Base-by-base conservation (phyloP, 1,140 invertebrate genomes). In the Zaprionus camerounensis region DNA sequence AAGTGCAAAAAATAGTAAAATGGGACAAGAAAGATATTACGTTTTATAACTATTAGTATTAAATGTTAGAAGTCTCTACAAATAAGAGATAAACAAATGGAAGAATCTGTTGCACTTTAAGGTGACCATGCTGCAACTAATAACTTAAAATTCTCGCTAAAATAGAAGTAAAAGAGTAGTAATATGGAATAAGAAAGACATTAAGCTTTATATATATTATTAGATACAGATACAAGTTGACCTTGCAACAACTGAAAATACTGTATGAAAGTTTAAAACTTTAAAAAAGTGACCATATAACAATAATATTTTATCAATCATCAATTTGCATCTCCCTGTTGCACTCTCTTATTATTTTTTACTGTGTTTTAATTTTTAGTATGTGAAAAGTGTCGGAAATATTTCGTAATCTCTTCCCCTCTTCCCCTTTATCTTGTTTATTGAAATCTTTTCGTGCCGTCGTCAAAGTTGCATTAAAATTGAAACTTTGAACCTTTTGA, bases 401-500 rank as follows among this genome's bases (percentile, higher is more conserved):
- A 22, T 59, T n/a, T 34, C 9, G 56, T 41, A 15, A 15, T 38
- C n/a, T 44, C n/a, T n/a, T 44, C 6, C n/a, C 34, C 3, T 15
- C 11, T 36, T 12, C 12, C 34, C 11, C 44, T 55, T 17, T 51
- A 22, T 58, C 71, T 53, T 61, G 44, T 26, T 56, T 63, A 4
- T 56, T 55, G 2, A 58, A 73, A 80, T 83, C 81, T 83, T 76
- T 76, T 41, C 49, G 24, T 53, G 68, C 61, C 81, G 80, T 82
- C 81, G 76, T 59, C 51, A 59, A 41, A 71, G 66, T 53, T 68
- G 66, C 70, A 73, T 66, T 83, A 34, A 55, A 84, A 66, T 57
- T 61, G 41, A 51, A 46, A 67, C 68, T 44, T 34, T 34, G 57
- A 72, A 86, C 77, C 81, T 84, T 80, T 80, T 24, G 34, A 58